Base-by-base conservation (phyloP, 1,140 invertebrate genomes). In the Belonocnema kinseyi region DNA sequence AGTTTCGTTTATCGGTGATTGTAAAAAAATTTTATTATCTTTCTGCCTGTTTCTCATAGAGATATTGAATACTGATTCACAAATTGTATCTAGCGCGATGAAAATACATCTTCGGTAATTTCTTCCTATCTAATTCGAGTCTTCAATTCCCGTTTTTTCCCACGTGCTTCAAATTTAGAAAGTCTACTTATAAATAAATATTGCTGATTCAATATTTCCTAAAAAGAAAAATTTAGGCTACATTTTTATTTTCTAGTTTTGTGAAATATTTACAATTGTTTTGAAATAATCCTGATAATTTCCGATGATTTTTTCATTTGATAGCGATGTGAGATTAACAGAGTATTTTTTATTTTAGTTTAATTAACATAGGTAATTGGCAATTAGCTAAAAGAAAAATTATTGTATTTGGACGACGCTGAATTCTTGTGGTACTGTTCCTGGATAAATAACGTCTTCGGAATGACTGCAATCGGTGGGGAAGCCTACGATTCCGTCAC, bases 381-480 rank as follows among this genome's bases (percentile, higher is more conserved):
- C 1, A 46, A 46, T 46, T 46, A 46, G 14, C 53, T 19, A 54
- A 5, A 5, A 16, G 3, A 3, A 10, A 10, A 54, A 17, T 66
- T 40, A 33, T 33, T 19, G 19, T 74, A 77, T 40, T 73, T 76
- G 75, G 33, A 78, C 54, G 3, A 51, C 75, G 3, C 58, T 6
- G 54, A 75, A 75, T 19, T 78, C 50, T 16, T 56, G 40, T 8
- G 92, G 90, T 75, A 92, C 86, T 75, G 85, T 75, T 77, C 90
- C 89, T 0, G 93, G 93, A 89, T 95, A 95, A 50, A 93, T 87
- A 7, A 95, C 90, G 10, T 91, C 88, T 79, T 92, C 90, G 11
- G 91, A 89, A 7, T 90, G 82, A 77, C 93, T 90, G 86, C 94
- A 95, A 84, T 95, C 95, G 10, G 92, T 94, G 40, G 89, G 90